Base-by-base conservation (phyloP, 2,113 vertebrate species). In the Jaculus jaculus region DNA sequence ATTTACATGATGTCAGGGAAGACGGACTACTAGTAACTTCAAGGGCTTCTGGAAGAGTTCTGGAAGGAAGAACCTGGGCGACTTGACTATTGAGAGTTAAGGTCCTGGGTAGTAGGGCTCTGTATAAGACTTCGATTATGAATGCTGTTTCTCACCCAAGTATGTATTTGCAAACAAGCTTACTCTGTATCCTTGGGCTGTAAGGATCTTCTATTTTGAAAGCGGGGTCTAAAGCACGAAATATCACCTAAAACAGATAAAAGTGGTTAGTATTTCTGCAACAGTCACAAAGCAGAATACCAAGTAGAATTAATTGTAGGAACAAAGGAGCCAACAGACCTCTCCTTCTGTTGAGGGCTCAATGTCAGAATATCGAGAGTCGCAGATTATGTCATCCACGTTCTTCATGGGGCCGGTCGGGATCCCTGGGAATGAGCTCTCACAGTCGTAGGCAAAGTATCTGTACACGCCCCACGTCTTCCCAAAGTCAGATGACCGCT, bases 311-410 rank as follows among this genome's bases (percentile, higher is more conserved):
- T 28, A 84, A 74, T 11, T 28, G 7, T 42, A 26, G 32, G 54
- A 75, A 39, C 26, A 47, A 74, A 96, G 81, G 28, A 51, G 18
- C 0, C 24, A 3, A 96, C 98, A 91, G 95, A 99, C 99, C 99
- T 99, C 99, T 98, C 99, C 99, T 88, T 99, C 99, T 0, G 99
- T 99, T 75, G 99, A 99, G 39, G 99, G 99, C 80, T 99, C 99
- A 11, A 99, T 99, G 96, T 99, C 99, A 0, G 99, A 99, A 96
- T 99, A 99, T 15, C 99, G 98, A 0, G 99, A 99, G 97, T 99
- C 99, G 92, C 99, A 99, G 93, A 99, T 99, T 30, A 99, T 98
- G 87, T 99, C 99, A 78, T 99, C 99, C 0, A 99, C 99, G 96
- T 99, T 99, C 97, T 98, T 98, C 99, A 99, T 99, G 32, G 99